Conservation (phyloP, 1,140 invertebrate species). For the Homalodisca vitripennis region DNA sequence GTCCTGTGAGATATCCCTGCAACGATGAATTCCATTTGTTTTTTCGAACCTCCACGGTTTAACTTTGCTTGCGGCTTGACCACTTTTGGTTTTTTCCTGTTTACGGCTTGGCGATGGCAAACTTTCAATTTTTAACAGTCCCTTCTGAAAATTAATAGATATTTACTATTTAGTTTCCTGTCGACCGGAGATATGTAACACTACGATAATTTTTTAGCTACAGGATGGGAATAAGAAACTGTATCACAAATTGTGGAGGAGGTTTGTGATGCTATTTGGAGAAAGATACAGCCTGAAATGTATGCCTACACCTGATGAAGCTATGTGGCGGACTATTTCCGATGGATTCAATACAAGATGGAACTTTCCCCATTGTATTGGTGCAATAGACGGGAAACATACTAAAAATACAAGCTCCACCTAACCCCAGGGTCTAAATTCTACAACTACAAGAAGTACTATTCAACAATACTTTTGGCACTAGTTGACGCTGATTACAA, state of each 20-base stretch:
- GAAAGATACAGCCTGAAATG: slow-evolving; percentile 39
- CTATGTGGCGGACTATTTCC: slow-evolving; percentile 40
- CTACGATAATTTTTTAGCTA: slow-evolving; percentile 37
- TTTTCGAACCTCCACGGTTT: background rate
- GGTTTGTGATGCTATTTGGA: slow-evolving; percentile 44
- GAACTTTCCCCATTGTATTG: slow-evolving; percentile 38
- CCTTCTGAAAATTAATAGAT: background rate
- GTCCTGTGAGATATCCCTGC: background rate
- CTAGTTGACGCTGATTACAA: slow-evolving; percentile 51
- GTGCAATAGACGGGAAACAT: slow-evolving; percentile 53
- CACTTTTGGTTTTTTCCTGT: background rate
- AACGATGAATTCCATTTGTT: background rate
- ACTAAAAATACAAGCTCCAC: slow-evolving; percentile 40
- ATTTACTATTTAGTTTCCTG: background rate
- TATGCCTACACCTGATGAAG: slow-evolving; percentile 39
- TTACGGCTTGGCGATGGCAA: background rate
- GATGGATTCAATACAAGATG: slow-evolving; percentile 42
- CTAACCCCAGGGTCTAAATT: slow-evolving; percentile 47
- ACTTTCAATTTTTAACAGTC: slow-evolving; percentile 1
- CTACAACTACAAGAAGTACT: slow-evolving; percentile 53
- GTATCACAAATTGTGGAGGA: slow-evolving; percentile 42
- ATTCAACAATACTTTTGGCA: slow-evolving; percentile 52
- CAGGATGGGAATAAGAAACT: slow-evolving; percentile 42
- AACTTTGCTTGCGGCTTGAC: background rate
- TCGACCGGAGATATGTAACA: background rate